A percentile compares a stretch with the other conserved stretches of the same genome.
Evolutionary conservation across 1,140 invertebrate species (phyloP).

Genomic region (Coelopa frigida): DNA sequence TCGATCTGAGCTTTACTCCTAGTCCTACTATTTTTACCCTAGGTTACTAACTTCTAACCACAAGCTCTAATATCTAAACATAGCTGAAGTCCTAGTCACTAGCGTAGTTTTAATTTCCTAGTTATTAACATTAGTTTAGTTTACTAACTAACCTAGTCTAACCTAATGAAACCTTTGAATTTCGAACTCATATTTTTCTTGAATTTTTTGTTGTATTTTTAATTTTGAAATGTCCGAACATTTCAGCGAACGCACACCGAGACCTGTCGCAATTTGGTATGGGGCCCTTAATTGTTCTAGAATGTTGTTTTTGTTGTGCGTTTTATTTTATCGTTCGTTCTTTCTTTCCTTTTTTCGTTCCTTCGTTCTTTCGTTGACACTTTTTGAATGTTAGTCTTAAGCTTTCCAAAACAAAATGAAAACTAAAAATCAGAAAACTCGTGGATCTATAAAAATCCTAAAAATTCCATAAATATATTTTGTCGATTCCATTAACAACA

Average conservation of each 20-base stretch:
- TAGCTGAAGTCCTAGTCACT: too few relatives aligned
- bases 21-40: too few relatives aligned
- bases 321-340: conserved; percentile 2
- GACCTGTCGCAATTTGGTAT: conserved; percentile 46
- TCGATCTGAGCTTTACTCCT: too few relatives aligned
- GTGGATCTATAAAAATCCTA: background rate
- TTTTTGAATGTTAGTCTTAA: background rate
- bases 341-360: background rate
- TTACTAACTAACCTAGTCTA: conserved; percentile 4
- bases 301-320: background rate
- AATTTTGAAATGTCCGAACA: conserved; percentile 12
- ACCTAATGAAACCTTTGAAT: background rate
- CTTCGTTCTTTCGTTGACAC: background rate
- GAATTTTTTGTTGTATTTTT: conserved; percentile 3
- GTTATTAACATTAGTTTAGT: background rate
- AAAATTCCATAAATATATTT: too few relatives aligned
- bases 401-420: too few relatives aligned
- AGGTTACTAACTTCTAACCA: too few relatives aligned
- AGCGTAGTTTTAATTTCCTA: too few relatives aligned
- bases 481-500: background rate
- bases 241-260: conserved; percentile 44
- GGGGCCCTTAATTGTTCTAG: conserved; percentile 19
- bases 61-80: too few relatives aligned
- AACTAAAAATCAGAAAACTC: too few relatives aligned
- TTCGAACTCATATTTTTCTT: conserved; percentile 4